Evolutionary conservation across 2,797 vertebrate genomes (phyloP), one percentile per base, ranked within the genome.

Genomic region (Miichthys miiuy): DNA sequence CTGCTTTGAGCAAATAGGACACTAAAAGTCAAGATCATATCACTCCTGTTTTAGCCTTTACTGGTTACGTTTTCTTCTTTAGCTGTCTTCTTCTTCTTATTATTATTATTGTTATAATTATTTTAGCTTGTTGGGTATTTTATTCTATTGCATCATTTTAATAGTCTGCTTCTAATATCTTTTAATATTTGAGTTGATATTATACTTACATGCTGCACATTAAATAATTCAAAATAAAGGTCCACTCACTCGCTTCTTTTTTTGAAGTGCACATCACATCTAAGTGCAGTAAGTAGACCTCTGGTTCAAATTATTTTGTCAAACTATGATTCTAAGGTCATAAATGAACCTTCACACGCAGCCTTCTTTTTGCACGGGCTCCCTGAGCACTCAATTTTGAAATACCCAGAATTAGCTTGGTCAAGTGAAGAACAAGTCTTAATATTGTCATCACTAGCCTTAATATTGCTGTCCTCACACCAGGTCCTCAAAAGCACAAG

Each of bases 401-500:
- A 77, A 81, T 71, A 25, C 46, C 46, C 1, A 4, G 21, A 68
- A 82, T 71, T 52, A 34, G 60, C 48, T 51, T 68, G 23, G 54
- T 67, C 65, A 76, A 68, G 30, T 65, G 44, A 80, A 80, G 21
- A 85, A 72, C 71, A 79, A 41, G 27, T 71, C 21, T 38, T 61
- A 46, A 60, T 18, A 25, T 25, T 61, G 25, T 58, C 52, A 42
- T 71, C 38, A 27, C 41, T 18, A 11, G 44, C 72, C 48, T 81
- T 80, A 54, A 63, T 77, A 79, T 63, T 60, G 11, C 68, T 44
- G 46, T 56, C 23, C 76, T 70, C 72, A 76, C 75, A 56, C 47
- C 60, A 30, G 75, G 60, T 75, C 72, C 72, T 85, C 21, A 25
- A 82, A 87, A 68, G 34, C 52, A 73, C 72, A 77, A 82, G 71